These are phyloP conservation scores for Artibeus jamaicensis DNA, from an alignment of 2,797 vertebrate genomes.

Conservation along the genomic window DNA sequence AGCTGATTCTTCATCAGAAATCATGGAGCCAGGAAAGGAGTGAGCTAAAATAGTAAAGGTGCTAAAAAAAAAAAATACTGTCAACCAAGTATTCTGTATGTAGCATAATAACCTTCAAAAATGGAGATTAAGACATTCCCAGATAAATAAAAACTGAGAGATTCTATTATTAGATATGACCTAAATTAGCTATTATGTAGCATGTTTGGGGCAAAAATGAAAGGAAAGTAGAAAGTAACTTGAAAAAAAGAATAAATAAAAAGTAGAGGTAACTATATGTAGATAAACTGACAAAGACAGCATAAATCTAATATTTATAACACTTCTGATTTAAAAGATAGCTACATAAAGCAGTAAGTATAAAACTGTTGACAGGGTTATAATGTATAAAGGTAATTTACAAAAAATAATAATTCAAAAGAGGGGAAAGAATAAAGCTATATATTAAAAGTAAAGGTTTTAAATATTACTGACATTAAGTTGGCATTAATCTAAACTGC, in stretches of 20 bases:
- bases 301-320: background rate
- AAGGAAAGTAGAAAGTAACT: background rate
- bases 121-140: background rate
- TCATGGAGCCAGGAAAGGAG: background rate
- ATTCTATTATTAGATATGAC: background rate
- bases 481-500: background rate
- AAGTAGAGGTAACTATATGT: background rate
- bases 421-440: background rate
- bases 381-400: background rate
- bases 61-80: background rate
- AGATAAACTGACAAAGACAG: background rate
- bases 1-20: slow-evolving; percentile 15
- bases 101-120: background rate
- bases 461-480: background rate
- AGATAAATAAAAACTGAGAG: background rate
- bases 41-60: background rate
- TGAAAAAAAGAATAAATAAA: background rate
- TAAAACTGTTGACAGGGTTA: background rate
- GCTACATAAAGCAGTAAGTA: background rate
- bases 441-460: background rate
- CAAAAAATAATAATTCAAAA: background rate
- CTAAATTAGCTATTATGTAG: background rate
- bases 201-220: background rate
- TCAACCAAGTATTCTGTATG: background rate
- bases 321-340: slow-evolving; percentile 11